Conservation (phyloP, 1,140 invertebrate species). For the Philopotamus ludificatus region DNA sequence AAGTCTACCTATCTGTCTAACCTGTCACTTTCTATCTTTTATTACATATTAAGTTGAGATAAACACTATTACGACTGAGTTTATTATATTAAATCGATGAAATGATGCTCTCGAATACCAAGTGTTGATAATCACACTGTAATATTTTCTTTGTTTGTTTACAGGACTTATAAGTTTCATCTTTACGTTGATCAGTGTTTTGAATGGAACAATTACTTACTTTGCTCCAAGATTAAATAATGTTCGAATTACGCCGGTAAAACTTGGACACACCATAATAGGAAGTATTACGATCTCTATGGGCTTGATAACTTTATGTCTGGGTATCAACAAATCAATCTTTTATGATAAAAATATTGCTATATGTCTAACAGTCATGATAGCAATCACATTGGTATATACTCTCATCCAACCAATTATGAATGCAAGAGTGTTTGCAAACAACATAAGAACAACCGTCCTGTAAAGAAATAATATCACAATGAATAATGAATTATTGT, state of each 20-base stretch:
- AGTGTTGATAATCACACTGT: no score
- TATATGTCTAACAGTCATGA: not conserved
- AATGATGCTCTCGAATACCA: no score
- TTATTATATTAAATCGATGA: no score
- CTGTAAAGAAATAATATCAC: not conserved
- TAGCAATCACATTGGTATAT: not conserved
- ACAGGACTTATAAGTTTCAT: conserved; percentile 14
- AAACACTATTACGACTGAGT: no score
- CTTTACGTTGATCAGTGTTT: not conserved
- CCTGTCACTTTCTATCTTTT: no score
- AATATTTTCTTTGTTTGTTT: no score
- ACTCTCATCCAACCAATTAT: not conserved
- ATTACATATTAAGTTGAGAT: no score
- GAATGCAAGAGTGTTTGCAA: not conserved
- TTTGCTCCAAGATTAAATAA: conserved; percentile 1
- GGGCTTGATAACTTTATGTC: conserved; percentile 4
- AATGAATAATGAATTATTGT: not conserved
- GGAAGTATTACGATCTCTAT: not conserved
- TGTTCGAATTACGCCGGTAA: not conserved
- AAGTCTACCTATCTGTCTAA: no score
- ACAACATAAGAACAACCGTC: not conserved
- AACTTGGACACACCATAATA: not conserved
- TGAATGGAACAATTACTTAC: conserved; percentile 1
- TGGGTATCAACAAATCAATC: not conserved
- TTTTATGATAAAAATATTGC: not conserved